Evolutionary conservation across 2,888 invertebrate species (phyloP), one percentile per base, ranked within the genome.

Genomic region (Pseudanteris insignis): DNA sequence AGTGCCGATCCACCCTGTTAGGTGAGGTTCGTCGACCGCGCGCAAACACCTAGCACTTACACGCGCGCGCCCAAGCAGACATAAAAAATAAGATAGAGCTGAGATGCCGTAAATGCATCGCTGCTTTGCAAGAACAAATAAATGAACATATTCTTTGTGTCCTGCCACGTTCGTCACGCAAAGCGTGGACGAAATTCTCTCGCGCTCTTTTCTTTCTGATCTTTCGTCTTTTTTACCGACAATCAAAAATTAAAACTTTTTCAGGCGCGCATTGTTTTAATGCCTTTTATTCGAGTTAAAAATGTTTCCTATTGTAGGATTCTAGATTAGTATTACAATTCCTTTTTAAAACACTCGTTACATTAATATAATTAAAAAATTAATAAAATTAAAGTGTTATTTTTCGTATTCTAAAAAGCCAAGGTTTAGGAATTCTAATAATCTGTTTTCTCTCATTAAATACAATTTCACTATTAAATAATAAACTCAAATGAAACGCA

Each of bases 11-110:
- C 38, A 43, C 63, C 64, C 60, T 61, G 61, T 48, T 67, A 64
- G 66, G 61, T 60, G 59, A 63, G 65, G 69, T 70, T 74, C 72
- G 64, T 70, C 67, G 68, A 72, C 68, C 70, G 65, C 54, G 37
- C 46, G 40, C 46, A 47, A 36, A 24, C 26, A 29, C 25, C 15
- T 64, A 65, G 65, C 63, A 54, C 43, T 24, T 34, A 26, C 40
- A 47, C 32, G 14, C 33, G 21, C 21, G 13, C 21, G 18, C 12
- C 2, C 15, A 32, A 33, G 24, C 36, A 41, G 32, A 51, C 47
- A 47, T 33, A 62, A 51, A 48, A 51, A 57, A 57, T 46, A 46
- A 47, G 51, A 44, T 53, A 53, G 24, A 29, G 15, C 9, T 21
- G 25, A 36, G 30, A 50, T 38, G 50, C 41, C 47, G 47, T 51